Evolutionary conservation across 2,888 invertebrate species (phyloP).

Genomic region (Mechanitis mazaeus): DNA sequence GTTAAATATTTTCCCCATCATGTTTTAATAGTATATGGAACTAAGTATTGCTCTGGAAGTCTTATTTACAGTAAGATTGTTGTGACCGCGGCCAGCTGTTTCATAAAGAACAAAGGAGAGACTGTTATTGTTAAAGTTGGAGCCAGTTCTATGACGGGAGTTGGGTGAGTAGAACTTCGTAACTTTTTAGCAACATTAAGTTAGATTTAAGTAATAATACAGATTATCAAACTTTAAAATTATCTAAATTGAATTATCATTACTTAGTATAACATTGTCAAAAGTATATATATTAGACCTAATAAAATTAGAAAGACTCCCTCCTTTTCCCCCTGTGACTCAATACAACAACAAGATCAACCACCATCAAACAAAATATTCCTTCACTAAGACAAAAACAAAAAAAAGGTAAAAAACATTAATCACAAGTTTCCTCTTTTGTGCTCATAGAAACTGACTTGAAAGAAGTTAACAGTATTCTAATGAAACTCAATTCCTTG

Average conservation of each 20-base stretch:
- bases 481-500: neutral
- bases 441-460: neutral
- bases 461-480: neutral
- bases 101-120: constrained; percentile 31
- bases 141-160: constrained; percentile 36
- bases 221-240: neutral
- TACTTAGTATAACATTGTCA: no score
- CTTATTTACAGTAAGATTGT: constrained; percentile 50
- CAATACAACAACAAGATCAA: no score
- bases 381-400: no score
- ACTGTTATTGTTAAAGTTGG: constrained; percentile 51
- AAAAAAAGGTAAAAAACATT: neutral
- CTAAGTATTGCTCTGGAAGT: constrained; percentile 55
- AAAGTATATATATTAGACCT: no score
- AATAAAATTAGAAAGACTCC: no score
- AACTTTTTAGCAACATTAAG: constrained; percentile 2
- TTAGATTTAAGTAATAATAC: neutral
- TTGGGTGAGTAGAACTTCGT: constrained; percentile 24
- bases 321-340: no score
- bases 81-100: constrained; percentile 56
- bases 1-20: constrained; percentile 47
- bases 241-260: no score
- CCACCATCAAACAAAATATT: no score
- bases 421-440: neutral
- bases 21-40: constrained; percentile 48